Base-by-base conservation (phyloP, 2,797 vertebrate genomes). In the Helostoma temminkii region DNA sequence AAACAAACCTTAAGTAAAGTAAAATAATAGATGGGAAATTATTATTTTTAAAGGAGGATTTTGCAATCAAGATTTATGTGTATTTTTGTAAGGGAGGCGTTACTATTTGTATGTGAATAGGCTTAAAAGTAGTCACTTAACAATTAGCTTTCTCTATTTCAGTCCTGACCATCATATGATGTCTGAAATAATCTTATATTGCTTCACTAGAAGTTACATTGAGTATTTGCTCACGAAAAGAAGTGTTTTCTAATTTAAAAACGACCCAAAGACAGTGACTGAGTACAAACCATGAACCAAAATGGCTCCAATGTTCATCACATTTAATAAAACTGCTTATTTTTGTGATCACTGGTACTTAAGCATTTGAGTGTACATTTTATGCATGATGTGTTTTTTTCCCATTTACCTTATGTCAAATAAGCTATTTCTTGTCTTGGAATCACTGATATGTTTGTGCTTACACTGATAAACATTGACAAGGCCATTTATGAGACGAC, bases 31-130 rank as follows among this genome's bases (percentile, higher is more conserved):
- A 57, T 41, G 63, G 68, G 4, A 69, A 71, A 81, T 71, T 45
- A 56, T 59, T 72, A 63, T 89, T 89, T 91, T 81, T 81, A 68
- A 75, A 74, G 56, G 82, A 71, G 75, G 77, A 82, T 59, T 66
- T 76, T 77, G 60, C 9, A 72, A 88, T 85, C 53, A 74, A 86
- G 42, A 77, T 58, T 37, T 76, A n/a, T n/a, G 76, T 83, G 74
- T 92, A 86, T 91, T 91, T 92, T 91, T 88, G 45, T 91, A 90
- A 81, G 83, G 76, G 80, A 90, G 88, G 82, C 16, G 34, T 88
- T 85, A 80, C 54, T 72, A 55, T 82, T 81, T 86, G 74, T 71
- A 68, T 28, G 74, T 68, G 22, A 71, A 74, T 85, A 82, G 63
- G 54, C 62, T 71, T 52, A 71, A 69, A 71, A 76, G 81, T 78